A percentile compares a stretch with the other conserved stretches of the same genome.
phyloP scores from a whole-genome alignment of 1,140 invertebrate species.

The Amyelois transitella region DNA sequence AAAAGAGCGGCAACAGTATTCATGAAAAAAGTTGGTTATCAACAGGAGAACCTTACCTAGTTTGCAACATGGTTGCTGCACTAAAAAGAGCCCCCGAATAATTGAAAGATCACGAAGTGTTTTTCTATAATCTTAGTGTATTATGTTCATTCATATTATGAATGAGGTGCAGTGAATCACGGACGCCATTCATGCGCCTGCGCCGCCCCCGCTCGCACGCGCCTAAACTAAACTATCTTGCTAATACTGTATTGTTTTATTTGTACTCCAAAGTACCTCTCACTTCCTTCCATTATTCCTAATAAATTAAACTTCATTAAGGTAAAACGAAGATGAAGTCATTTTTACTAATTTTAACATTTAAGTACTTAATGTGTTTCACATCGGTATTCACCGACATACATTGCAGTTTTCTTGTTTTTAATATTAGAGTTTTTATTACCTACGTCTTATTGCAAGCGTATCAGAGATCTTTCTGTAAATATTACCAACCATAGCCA shows the following conservation, averaged over 20 bases:
- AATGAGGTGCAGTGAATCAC: conserved; percentile 64
- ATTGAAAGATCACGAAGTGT: background rate
- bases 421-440: no score
- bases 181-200: conserved; percentile 45
- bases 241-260: conserved; percentile 63
- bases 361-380: no score
- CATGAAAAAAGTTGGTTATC: no score
- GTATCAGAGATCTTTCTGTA: no score
- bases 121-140: conserved; percentile 1
- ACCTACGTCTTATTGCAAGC: no score
- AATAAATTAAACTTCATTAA: conserved; percentile 29
- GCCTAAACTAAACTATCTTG: conserved; percentile 55
- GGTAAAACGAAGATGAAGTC: background rate
- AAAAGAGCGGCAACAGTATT: no score
- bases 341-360: background rate
- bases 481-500: no score
- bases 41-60: no score
- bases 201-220: conserved; percentile 55
- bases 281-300: conserved; percentile 49
- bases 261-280: conserved; percentile 46
- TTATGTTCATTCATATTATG: conserved; percentile 45
- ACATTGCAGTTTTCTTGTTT: no score
- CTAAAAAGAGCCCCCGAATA: no score
- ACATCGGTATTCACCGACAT: no score
- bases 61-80: no score